Evolutionary conservation across 2,888 invertebrate genomes (phyloP).

Genomic region (Drosophila parthenogenetica): DNA sequence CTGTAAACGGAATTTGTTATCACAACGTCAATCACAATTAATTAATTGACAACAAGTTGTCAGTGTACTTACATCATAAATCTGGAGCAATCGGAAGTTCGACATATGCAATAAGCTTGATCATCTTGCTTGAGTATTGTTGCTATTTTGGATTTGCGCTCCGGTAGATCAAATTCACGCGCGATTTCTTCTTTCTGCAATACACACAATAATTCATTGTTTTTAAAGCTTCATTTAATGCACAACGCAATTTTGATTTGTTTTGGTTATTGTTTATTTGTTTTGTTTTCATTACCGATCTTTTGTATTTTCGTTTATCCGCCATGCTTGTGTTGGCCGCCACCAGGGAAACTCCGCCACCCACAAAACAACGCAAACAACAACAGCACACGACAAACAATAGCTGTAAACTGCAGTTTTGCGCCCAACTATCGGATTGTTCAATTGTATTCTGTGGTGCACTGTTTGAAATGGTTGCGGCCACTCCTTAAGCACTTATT

Average conservation of each 20-base stretch:
- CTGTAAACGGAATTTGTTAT: conserved; percentile 84
- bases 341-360: conserved; percentile 14
- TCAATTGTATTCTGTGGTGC: conserved; percentile 19
- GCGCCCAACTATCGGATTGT: neutral
- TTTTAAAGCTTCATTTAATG: too few species aligned
- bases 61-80: conserved; percentile 95
- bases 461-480: conserved; percentile 40
- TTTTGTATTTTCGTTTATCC: conserved; percentile 82
- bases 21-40: neutral
- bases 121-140: conserved; percentile 94
- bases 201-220: neutral
- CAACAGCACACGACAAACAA: conserved; percentile 1
- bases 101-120: conserved; percentile 97
- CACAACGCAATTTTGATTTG: neutral
- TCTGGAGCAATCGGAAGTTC: conserved; percentile 95
- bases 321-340: conserved; percentile 65
- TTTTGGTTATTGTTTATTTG: neutral
- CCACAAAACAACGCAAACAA: conserved; percentile 21
- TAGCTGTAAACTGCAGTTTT: conserved; percentile 1
- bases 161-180: conserved; percentile 94
- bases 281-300: conserved; percentile 74
- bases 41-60: neutral
- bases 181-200: conserved; percentile 93
- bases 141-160: conserved; percentile 95
- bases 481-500: conserved; percentile 47